Evolutionary conservation across 2,888 invertebrate genomes (phyloP), one percentile per base, ranked within the genome.

Genomic region (Trisateles emortualis): DNA sequence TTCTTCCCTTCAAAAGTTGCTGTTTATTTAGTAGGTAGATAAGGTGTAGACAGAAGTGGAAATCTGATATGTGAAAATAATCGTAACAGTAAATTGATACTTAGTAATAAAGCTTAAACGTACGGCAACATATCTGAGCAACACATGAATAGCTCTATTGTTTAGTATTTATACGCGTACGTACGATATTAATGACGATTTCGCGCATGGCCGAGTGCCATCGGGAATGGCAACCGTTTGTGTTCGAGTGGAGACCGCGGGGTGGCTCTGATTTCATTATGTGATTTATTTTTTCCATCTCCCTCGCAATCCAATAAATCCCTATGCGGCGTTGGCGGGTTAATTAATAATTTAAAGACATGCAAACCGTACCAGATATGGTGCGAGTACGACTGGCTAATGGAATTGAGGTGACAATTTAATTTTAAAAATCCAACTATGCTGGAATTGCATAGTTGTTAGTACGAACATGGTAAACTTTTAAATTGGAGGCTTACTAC

Each of bases 311-410:
- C 84, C 83, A 84, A 88, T 88, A 84, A 86, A 87, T 85, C 84
- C 84, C 81, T 63, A 73, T 72, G 81, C 79, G 79, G 78, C 76
- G 73, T 78, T 74, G 79, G 79, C 73, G 79, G 80, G 89, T 90
- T 90, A 90, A 90, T 91, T 91, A 91, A 89, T 90, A 90, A 87
- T 91, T 88, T 86, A 87, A 86, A 81, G 79, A 76, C 70, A 68
- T 67, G 66, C 64, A 60, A 65, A 68, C 59, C 55, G 54, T 56
- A 59, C 64, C 51, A 74, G 51, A 61, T 69, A 67, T 73, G 3
- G 8, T 26, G 26, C 26, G 19, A 26, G 24, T 40, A 35, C 36
- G 26, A 70, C 59, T 55, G 58, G 64, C 64, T 73, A 76, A 76
- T 79, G 64, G 71, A 74, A 74, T 67, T 50, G 69, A 72, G 65